phyloP scores from a whole-genome alignment of 2,113 vertebrate genomes.

The Chauna torquata region DNA sequence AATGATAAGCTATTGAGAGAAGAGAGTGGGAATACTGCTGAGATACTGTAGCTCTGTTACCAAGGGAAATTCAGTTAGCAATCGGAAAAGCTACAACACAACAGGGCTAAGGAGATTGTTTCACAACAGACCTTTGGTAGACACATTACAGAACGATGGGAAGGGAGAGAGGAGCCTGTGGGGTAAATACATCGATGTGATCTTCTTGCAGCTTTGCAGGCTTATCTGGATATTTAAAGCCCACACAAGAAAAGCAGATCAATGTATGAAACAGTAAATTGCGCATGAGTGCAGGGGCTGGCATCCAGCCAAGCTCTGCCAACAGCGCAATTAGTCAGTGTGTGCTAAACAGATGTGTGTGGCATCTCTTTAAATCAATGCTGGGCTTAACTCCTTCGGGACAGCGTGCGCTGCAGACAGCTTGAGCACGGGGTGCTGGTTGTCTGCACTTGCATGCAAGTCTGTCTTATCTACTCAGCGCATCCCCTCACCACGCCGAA shows the following conservation, averaged over 20 bases:
- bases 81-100: not conserved
- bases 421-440: not conserved
- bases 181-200: constrained; percentile 46
- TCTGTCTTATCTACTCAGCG: not conserved
- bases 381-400: not conserved
- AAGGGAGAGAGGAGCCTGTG: constrained; percentile 36
- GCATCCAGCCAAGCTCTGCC: not conserved
- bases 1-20: constrained; percentile 13
- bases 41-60: not conserved
- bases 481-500: not conserved
- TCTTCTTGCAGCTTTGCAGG: constrained; percentile 45
- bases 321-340: not conserved
- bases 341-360: not conserved
- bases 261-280: not conserved
- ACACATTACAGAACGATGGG: not conserved
- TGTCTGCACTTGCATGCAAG: fast-evolving
- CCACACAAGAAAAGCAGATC: constrained; percentile 12
- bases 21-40: constrained; percentile 2
- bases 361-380: not conserved
- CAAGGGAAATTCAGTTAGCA: not conserved
- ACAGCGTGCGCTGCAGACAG: not conserved
- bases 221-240: constrained; percentile 33
- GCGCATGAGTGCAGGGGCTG: not conserved
- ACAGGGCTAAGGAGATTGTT: not conserved
- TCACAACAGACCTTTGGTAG: constrained; percentile 37